Evolutionary conservation across 2,888 invertebrate species (phyloP), one percentile per base, ranked within the genome.

Genomic region (Sinhomidia bicolor): DNA sequence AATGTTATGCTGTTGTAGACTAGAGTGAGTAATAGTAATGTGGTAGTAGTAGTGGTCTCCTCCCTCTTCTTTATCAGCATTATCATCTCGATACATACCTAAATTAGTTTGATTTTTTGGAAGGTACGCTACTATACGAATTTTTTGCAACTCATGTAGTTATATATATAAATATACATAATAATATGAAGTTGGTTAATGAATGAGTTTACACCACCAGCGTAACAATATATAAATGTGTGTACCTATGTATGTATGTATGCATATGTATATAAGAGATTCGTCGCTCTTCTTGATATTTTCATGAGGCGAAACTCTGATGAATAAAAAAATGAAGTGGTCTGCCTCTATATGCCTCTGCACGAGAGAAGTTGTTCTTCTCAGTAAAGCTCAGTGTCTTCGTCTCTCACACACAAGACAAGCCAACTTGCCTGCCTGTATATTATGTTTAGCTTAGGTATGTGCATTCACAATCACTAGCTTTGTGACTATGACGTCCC

Each of bases 401-500:
- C 51, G 26, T 54, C 17, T 68, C 44, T 78, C 23, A 6, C 62
- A 62, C 47, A 51, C 20, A 14, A n/a, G 3, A 57, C 57, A 57
- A 14, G 14, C 57, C 17, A 41, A 36, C n/a, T 7, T 20, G 51
- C 12, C 10, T 57, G 20, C 54, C 54, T 20, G 1, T 20, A 47
- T 47, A 47, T 47, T 47, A 47, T 47, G 62, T n/a, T 17, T 68
- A n/a, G n/a, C n/a, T n/a, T n/a, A n/a, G n/a, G n/a, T n/a, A 74
- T 74, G 47, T 26, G 74, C 29, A 78, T 54, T 60, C 29, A 81
- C 44, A 65, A 47, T 65, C 81, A 81, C 78, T 83, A 47, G 80
- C 68, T 83, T 79, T 89, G 79, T 76, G 80, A 81, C 86, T 86
- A 57, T 68, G 86, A 90, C 90, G 90, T 91, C 91, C 90, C 88